A percentile compares a stretch with the other conserved stretches of the same genome.
These are phyloP conservation scores for Chaenocephalus aceratus DNA, from an alignment of 2,113 vertebrate genomes.

Conservation along the genomic window DNA sequence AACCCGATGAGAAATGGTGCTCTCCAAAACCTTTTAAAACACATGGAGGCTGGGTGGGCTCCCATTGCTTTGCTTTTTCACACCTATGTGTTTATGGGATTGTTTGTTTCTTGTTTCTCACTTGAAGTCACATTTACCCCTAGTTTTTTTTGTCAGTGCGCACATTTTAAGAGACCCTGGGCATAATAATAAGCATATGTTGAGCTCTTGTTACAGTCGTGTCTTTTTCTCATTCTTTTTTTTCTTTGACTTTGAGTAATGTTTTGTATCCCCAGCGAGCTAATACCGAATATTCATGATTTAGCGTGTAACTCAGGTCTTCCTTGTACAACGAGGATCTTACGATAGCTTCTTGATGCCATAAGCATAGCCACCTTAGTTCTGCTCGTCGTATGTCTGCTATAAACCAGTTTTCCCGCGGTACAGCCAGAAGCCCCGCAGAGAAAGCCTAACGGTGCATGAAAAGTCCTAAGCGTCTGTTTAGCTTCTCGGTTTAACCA, in stretches of 20 bases:
- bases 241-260: neutral
- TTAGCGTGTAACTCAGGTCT: neutral
- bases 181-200: slow-evolving; percentile 54
- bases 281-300: slow-evolving; percentile 1
- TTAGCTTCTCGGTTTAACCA: slow-evolving; percentile 69
- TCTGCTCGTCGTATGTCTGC: slow-evolving; percentile 16
- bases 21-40: slow-evolving; percentile 22
- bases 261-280: neutral
- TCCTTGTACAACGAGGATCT: neutral
- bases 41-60: neutral
- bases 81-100: slow-evolving; percentile 46
- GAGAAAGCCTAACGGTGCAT: slow-evolving; percentile 69
- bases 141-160: too few relatives aligned
- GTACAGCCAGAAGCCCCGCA: slow-evolving; percentile 35
- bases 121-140: slow-evolving; percentile 5
- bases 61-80: slow-evolving; percentile 31
- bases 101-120: slow-evolving; percentile 26
- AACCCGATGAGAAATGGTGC: neutral
- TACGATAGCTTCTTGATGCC: neutral
- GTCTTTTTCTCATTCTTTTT: neutral
- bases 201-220: neutral
- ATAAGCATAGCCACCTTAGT: slow-evolving; percentile 24
- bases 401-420: slow-evolving; percentile 46
- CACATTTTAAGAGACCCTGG: neutral
- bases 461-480: slow-evolving; percentile 63